A percentile compares a stretch with the other conserved stretches of the same genome.
phyloP scores from a whole-genome alignment of 2,888 invertebrate genomes.

The Suillia variegata region DNA sequence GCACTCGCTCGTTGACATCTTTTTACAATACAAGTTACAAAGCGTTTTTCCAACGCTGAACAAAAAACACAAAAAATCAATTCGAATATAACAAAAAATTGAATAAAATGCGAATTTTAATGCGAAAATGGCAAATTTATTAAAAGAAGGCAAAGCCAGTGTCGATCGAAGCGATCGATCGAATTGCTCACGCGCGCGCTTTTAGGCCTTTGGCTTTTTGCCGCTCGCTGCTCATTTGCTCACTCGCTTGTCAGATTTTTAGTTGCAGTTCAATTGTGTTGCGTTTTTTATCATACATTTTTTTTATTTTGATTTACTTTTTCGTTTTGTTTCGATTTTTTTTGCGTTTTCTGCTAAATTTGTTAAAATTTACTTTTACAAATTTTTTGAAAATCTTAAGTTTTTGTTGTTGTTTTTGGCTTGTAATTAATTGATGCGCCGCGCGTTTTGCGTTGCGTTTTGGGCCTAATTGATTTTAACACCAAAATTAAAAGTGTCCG shows the following conservation, averaged over 20 bases:
- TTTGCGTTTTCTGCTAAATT: not conserved
- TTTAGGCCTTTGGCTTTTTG: not conserved
- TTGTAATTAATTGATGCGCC: slow-evolving; percentile 32
- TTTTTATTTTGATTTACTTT: not conserved
- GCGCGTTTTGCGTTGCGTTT: slow-evolving; percentile 24
- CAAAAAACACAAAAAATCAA: too few species aligned
- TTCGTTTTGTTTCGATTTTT: not conserved
- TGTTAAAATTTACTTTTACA: not conserved
- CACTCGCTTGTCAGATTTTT: not conserved
- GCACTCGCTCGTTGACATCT: too few species aligned
- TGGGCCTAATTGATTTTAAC: slow-evolving; percentile 6
- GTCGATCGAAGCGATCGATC: not conserved
- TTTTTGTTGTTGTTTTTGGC: slow-evolving; percentile 16
- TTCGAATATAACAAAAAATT: too few species aligned
- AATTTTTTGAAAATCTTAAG: not conserved
- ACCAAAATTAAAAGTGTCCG: not conserved
- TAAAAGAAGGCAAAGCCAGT: slow-evolving; percentile 43
- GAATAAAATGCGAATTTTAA: not conserved
- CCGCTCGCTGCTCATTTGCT: not conserved
- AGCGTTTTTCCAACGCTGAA: too few species aligned
- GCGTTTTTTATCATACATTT: not conserved
- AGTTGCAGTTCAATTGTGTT: not conserved
- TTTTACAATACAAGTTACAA: too few species aligned
- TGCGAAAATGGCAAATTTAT: slow-evolving; percentile 51
- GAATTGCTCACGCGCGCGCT: not conserved